Conservation (phyloP, 2,888 invertebrate species). For the Parnassius mnemosyne region DNA sequence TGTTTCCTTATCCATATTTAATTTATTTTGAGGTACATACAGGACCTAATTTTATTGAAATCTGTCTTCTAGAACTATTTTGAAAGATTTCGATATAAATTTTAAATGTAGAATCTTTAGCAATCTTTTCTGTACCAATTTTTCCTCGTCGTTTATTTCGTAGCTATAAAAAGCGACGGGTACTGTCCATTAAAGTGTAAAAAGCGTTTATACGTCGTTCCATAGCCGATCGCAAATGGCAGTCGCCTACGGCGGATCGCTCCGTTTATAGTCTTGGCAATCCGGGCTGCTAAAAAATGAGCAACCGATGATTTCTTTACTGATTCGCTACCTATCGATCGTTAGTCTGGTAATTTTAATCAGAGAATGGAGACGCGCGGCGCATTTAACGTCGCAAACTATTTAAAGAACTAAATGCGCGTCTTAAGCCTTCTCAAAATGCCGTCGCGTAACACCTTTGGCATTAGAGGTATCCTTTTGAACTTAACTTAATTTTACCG, state of each 20-base stretch:
- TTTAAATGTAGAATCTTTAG: no score
- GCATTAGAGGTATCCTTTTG: constrained; percentile 35
- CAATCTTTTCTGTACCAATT: not conserved
- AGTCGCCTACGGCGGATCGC: constrained; percentile 65
- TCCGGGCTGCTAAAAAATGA: constrained; percentile 73
- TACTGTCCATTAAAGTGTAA: constrained; percentile 76
- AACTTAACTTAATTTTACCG: constrained; percentile 4
- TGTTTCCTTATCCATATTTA: constrained; percentile 24
- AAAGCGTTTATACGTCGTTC: constrained; percentile 76
- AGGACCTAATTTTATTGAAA: not conserved
- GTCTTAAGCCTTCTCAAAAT: constrained; percentile 54
- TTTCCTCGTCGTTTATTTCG: constrained; percentile 6
- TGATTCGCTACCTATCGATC: constrained; percentile 61
- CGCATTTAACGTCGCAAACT: constrained; percentile 50
- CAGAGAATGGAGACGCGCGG: constrained; percentile 45
- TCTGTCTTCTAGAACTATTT: no score
- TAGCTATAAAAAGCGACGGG: constrained; percentile 61
- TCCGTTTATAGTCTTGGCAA: constrained; percentile 76
- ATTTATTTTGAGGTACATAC: constrained; percentile 3
- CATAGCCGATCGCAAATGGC: constrained; percentile 80
- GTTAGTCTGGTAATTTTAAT: constrained; percentile 49
- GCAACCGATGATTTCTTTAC: constrained; percentile 64
- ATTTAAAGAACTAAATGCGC: constrained; percentile 42
- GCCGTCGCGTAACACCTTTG: constrained; percentile 58
- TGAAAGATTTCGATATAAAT: no score